Conservation (phyloP, 2,113 vertebrate species). For the Poeciliopsis turrubarensis region DNA sequence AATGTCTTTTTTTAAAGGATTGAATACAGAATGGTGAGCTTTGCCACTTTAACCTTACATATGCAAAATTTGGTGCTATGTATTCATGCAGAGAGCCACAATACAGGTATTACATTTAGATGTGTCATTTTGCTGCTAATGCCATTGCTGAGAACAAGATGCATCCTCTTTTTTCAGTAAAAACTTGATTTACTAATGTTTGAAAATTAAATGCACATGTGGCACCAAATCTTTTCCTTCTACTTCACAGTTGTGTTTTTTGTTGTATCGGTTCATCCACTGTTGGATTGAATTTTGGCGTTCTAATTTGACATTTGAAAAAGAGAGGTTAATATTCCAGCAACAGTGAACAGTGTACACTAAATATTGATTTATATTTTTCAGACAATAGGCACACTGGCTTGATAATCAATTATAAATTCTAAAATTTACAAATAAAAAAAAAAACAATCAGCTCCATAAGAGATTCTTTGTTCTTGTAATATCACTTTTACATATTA, state of each 20-base stretch:
- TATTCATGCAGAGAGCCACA: conserved; percentile 65
- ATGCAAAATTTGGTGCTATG: conserved; percentile 69
- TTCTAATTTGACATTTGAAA: background rate
- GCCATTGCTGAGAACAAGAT: background rate
- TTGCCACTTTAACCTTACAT: conserved; percentile 74
- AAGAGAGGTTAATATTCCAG: background rate
- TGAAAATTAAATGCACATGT: background rate
- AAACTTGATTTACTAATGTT: background rate
- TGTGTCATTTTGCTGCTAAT: conserved; percentile 71
- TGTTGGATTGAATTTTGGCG: background rate
- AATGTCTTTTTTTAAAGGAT: conserved; percentile 68
- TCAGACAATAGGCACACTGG: background rate
- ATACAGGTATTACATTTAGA: conserved; percentile 73
- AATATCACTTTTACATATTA: conserved; percentile 39
- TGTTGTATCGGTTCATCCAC: too few relatives aligned
- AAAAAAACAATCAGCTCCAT: conserved; percentile 7
- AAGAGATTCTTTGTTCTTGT: conserved; percentile 39
- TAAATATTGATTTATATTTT: background rate
- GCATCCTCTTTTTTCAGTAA: background rate
- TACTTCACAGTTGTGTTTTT: too few relatives aligned
- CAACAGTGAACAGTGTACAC: background rate
- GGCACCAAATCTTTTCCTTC: too few relatives aligned
- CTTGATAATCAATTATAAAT: background rate
- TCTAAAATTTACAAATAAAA: background rate
- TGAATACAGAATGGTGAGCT: conserved; percentile 73